These are phyloP conservation scores for Drosophila emarginata DNA, from an alignment of 2,888 invertebrate species.

Conservation along the genomic window DNA sequence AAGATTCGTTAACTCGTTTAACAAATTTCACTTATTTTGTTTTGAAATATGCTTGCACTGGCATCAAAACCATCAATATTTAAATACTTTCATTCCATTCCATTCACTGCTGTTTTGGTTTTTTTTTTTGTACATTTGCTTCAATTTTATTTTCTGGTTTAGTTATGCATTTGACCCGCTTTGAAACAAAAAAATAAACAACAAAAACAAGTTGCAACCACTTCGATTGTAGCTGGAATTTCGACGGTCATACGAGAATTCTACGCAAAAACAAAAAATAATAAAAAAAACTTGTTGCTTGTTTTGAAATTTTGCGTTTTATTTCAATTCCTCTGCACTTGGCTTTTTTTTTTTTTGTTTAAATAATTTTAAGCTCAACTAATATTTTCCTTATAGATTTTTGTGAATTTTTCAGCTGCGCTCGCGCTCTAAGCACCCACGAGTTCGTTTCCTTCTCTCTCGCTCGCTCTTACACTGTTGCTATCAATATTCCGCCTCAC, in stretches of 20 bases:
- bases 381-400: slow-evolving; percentile 51
- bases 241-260: slow-evolving; percentile 52
- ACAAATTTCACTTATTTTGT: slow-evolving; percentile 25
- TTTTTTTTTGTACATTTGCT: not conserved
- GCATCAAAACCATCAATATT: slow-evolving; percentile 28
- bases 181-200: slow-evolving; percentile 42
- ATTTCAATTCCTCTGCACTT: slow-evolving; percentile 62
- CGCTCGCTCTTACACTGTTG: slow-evolving; percentile 4
- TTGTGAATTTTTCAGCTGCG: slow-evolving; percentile 56
- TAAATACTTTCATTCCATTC: slow-evolving; percentile 37
- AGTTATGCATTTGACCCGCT: slow-evolving; percentile 75
- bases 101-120: slow-evolving; percentile 28
- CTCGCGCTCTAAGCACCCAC: slow-evolving; percentile 63
- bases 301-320: slow-evolving; percentile 46
- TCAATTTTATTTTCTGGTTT: slow-evolving; percentile 40
- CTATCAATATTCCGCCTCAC: slow-evolving; percentile 22
- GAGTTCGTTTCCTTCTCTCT: slow-evolving; percentile 16
- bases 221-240: slow-evolving; percentile 53
- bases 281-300: slow-evolving; percentile 54
- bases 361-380: slow-evolving; percentile 12
- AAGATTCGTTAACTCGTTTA: not conserved
- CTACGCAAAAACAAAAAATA: slow-evolving; percentile 50
- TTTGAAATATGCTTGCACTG: slow-evolving; percentile 42
- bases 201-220: slow-evolving; percentile 45
- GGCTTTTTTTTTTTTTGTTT: slow-evolving; percentile 33